Percentiles rank a stretch among this genome's conserved stretches.
phyloP scores from a whole-genome alignment of 2,113 vertebrate species.

The Oryzias curvinotus region DNA sequence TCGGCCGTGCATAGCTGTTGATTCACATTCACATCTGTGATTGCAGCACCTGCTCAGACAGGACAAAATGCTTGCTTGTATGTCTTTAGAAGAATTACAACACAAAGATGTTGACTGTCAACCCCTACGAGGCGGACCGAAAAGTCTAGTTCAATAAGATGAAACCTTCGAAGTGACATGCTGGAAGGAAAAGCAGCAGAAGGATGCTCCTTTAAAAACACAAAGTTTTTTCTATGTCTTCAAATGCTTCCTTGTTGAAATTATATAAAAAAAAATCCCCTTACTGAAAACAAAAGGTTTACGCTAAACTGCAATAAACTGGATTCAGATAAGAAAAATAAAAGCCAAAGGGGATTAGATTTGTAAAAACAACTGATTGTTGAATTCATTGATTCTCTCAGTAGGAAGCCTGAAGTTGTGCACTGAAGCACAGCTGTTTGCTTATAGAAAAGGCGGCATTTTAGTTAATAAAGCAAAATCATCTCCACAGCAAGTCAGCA shows the following conservation, averaged over 20 bases:
- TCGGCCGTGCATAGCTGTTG: not conserved
- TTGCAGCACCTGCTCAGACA: not conserved
- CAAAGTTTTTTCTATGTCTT: too few relatives aligned
- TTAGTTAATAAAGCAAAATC: not conserved
- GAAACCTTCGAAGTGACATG: too few relatives aligned
- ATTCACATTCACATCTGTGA: slow-evolving; percentile 8
- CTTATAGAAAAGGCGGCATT: not conserved
- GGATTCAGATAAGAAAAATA: too few relatives aligned
- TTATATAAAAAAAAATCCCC: too few relatives aligned
- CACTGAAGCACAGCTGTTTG: not conserved
- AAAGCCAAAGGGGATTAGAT: too few relatives aligned
- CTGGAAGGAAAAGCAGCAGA: too few relatives aligned
- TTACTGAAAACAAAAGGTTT: too few relatives aligned
- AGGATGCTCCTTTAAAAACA: not conserved
- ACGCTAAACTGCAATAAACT: too few relatives aligned
- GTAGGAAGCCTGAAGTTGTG: not conserved
- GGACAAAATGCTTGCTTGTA: not conserved
- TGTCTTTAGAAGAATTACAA: not conserved
- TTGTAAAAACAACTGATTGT: not conserved
- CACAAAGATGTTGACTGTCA: not conserved
- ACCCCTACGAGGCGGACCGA: not conserved
- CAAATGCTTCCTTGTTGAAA: too few relatives aligned
- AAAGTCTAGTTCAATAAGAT: too few relatives aligned
- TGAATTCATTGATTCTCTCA: not conserved
- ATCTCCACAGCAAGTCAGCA: not conserved